phyloP scores from a whole-genome alignment of 2,888 invertebrate genomes.

The Bellardia pandia region DNA sequence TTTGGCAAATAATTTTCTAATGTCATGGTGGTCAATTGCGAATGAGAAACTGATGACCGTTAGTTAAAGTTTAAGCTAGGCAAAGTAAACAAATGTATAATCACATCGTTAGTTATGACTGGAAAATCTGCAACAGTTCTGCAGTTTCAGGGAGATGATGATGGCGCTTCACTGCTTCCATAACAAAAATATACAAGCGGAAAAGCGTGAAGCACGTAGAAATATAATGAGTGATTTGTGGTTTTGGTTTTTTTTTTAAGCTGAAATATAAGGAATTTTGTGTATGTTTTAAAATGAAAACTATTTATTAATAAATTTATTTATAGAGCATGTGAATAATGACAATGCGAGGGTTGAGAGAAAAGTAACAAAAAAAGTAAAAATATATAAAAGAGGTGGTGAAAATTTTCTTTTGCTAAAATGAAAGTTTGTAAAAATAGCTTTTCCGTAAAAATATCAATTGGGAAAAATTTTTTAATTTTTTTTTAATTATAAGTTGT shows the following conservation, averaged over 20 bases:
- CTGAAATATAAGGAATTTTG: conserved; percentile 34
- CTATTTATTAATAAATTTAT: conserved; percentile 44
- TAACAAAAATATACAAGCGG: background rate
- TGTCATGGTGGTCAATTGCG: conserved; percentile 79
- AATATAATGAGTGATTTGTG: conserved; percentile 62
- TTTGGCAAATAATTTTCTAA: conserved; percentile 77
- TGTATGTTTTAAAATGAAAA: conserved; percentile 12
- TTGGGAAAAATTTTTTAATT: no score
- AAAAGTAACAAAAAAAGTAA: background rate
- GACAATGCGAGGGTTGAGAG: background rate
- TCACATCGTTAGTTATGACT: conserved; percentile 73
- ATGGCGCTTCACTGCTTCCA: conserved; percentile 46
- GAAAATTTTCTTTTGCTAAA: no score
- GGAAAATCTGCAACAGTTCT: background rate
- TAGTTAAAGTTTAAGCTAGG: conserved; percentile 42
- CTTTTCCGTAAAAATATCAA: no score
- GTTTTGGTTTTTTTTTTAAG: conserved; percentile 26
- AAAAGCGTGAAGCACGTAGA: conserved; percentile 67
- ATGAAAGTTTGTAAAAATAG: no score
- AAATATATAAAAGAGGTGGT: no score
- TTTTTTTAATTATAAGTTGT: no score
- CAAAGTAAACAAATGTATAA: conserved; percentile 75
- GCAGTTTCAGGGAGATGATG: conserved; percentile 8
- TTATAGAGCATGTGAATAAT: conserved; percentile 49
- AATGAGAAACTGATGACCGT: conserved; percentile 68